Percentiles rank a stretch among this genome's conserved stretches.
These are phyloP conservation scores for Dexiosoma caninum DNA, from an alignment of 2,888 invertebrate species.

Conservation along the genomic window DNA sequence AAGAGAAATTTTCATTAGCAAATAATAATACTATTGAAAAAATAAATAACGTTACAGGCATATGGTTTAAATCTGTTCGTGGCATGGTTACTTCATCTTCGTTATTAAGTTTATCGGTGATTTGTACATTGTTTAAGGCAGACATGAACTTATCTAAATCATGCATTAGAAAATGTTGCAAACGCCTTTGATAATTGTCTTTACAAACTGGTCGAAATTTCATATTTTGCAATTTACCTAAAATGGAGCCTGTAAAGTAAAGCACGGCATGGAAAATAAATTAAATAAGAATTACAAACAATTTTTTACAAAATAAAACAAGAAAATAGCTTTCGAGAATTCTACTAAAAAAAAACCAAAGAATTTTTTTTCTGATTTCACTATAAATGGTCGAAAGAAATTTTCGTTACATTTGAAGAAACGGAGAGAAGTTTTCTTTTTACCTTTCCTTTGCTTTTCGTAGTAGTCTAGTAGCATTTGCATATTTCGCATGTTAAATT, in stretches of 20 bases:
- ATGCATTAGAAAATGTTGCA: conserved; percentile 75
- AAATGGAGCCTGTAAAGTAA: conserved; percentile 71
- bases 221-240: conserved; percentile 74
- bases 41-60: conserved; percentile 74
- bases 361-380: background rate
- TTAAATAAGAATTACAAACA: too few species aligned
- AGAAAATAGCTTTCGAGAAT: too few species aligned
- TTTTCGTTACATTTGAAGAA: too few species aligned
- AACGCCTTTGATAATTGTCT: conserved; percentile 70
- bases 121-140: conserved; percentile 60
- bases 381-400: too few species aligned
- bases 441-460: conserved; percentile 67
- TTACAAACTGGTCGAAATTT: conserved; percentile 74
- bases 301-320: too few species aligned
- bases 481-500: conserved; percentile 70
- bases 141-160: conserved; percentile 75
- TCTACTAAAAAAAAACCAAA: too few species aligned
- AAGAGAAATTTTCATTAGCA: conserved; percentile 67
- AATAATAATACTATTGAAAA: too few species aligned
- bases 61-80: conserved; percentile 70
- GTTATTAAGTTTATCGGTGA: background rate
- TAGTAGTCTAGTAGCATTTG: conserved; percentile 69
- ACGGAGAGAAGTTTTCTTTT: too few species aligned
- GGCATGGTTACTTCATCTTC: conserved; percentile 45
- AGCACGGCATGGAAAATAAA: background rate